Base-by-base conservation (phyloP, 2,797 vertebrate genomes). In the Cuculus canorus region DNA sequence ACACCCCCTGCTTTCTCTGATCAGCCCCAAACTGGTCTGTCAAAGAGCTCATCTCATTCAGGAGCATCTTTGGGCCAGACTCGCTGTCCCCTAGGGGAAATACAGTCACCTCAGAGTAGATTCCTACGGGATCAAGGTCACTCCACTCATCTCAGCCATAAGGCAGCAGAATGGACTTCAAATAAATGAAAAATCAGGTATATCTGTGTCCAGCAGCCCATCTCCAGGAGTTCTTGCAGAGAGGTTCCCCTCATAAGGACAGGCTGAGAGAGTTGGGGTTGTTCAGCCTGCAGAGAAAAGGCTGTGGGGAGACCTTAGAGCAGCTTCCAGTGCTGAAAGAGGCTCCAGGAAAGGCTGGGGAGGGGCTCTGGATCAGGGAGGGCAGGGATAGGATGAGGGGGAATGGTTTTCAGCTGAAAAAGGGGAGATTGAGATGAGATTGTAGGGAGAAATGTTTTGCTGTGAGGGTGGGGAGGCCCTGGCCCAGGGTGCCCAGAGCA, bases 71-170 rank as follows among this genome's bases (percentile, higher is more conserved):
- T 43, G 45, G 39, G 30, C 5, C 63, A 82, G 24, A 16, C 18
- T 43, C 53, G 8, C 6, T 3, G 17, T 18, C 32, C 37, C 37
- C 33, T 23, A 57, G 65, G 48, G 75, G 28, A 59, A 73, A 71
- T 0, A 37, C 11, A 25, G 70, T 2, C 59, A 16, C 15, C n/a
- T 30, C 2, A 1, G 27, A 43, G 63, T 2, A 33, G 8, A 1
- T 30, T 50, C 37, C 60, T 7, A 8, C 4, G 1, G 52, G 33
- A 56, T 41, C 0, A 5, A 39, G 30, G 19, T 85, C 63, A 33
- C 7, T 27, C 13, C 0, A 0, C 66, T 73, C n/a, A 22, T 9
- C 30, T 27, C 52, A 10, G 25, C 13, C 52, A 17, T 13, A 21
- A 35, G 4, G 11, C 41, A 41, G 48, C 6, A 61, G 4, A 43